Percentiles rank a stretch among this genome's conserved stretches.
These are phyloP conservation scores for Drosophila orena DNA, from an alignment of 1,140 invertebrate genomes.

Conservation along the genomic window DNA sequence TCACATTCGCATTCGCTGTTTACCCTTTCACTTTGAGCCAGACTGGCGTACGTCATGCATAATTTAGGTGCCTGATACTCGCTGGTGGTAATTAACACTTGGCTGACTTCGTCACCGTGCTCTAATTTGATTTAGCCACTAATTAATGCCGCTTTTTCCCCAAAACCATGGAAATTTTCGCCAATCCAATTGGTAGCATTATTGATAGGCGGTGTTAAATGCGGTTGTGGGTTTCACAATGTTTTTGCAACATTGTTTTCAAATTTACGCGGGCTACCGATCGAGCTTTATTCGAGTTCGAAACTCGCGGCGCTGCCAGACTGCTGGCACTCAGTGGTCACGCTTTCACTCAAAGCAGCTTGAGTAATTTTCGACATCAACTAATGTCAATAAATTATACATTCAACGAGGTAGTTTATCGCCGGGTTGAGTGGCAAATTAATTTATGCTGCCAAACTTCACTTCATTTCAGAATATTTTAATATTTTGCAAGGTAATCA, in stretches of 20 bases:
- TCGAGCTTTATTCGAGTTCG: slow-evolving; percentile 1
- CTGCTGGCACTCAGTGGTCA: not conserved
- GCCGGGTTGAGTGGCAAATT: not conserved
- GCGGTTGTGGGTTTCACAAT: not conserved
- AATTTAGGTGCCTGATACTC: slow-evolving; percentile 7
- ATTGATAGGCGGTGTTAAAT: slow-evolving; percentile 26
- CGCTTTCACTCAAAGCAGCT: not conserved
- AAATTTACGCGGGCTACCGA: slow-evolving; percentile 8
- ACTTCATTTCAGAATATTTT: not conserved
- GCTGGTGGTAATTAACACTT: slow-evolving; percentile 14
- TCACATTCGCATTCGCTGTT: not conserved
- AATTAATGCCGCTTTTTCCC: slow-evolving; percentile 24
- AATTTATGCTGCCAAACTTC: not conserved
- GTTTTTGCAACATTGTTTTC: slow-evolving; percentile 11
- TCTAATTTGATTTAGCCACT: slow-evolving; percentile 33
- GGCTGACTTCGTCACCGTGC: slow-evolving; percentile 21
- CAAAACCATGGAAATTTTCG: slow-evolving; percentile 42
- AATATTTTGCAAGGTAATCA: too few species aligned
- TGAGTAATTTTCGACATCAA: not conserved
- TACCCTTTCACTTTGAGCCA: slow-evolving; percentile 17
- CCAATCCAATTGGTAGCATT: slow-evolving; percentile 18
- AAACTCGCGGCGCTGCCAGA: not conserved
- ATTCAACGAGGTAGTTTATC: not conserved
- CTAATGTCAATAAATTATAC: not conserved
- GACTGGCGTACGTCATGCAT: slow-evolving; percentile 17